These are phyloP conservation scores for Neotoma lepida DNA, from an alignment of 2,113 vertebrate species.

Conservation along the genomic window DNA sequence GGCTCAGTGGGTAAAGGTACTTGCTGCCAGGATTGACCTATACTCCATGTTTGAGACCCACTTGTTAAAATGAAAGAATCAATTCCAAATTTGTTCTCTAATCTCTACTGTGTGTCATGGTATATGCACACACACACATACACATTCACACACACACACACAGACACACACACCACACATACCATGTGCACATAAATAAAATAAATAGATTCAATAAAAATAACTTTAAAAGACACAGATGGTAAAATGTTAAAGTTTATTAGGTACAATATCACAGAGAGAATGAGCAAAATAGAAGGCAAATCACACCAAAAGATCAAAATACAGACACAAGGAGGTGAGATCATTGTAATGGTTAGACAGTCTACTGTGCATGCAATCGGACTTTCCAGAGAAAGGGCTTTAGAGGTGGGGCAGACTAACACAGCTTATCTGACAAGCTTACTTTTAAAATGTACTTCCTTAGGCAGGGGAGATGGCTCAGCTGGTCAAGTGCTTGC, in stretches of 20 bases:
- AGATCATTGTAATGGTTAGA: neutral
- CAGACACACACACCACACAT: neutral
- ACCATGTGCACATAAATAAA: neutral
- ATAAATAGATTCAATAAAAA: neutral
- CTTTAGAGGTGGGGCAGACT: neutral
- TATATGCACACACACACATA: neutral
- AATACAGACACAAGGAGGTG: neutral
- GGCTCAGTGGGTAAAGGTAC: neutral
- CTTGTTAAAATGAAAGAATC: neutral
- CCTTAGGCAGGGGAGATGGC: too few relatives aligned
- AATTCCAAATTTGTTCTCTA: neutral
- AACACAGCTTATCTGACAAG: neutral
- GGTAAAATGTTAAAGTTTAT: neutral
- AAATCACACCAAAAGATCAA: neutral
- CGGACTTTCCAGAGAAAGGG: neutral
- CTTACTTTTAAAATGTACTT: neutral
- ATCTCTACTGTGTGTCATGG: too few relatives aligned
- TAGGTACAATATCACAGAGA: slow-evolving; percentile 13
- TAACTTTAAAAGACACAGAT: neutral
- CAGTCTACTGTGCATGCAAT: neutral
- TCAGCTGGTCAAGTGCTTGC: neutral
- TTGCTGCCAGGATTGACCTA: neutral
- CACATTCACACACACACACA: neutral
- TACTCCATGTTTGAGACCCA: neutral
- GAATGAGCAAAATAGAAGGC: neutral